A percentile compares a stretch with the other conserved stretches of the same genome.
Conservation (phyloP, 2,113 vertebrate genomes). For the Epinephelus cyanopodus region DNA sequence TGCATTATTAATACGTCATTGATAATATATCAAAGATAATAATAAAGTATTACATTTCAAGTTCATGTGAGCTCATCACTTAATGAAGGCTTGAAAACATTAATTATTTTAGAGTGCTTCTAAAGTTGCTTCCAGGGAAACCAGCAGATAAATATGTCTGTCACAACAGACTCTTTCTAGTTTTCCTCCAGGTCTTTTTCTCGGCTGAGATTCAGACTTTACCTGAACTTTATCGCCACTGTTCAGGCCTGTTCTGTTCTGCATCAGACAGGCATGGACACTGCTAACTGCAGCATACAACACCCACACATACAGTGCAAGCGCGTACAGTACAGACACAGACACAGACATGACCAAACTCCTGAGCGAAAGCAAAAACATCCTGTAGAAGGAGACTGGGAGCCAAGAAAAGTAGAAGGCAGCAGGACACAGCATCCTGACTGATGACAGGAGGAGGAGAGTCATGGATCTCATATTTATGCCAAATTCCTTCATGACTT, state of each 20-base stretch:
- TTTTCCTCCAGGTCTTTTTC: slow-evolving; percentile 5
- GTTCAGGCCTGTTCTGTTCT: slow-evolving; percentile 41
- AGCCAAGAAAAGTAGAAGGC: slow-evolving; percentile 35
- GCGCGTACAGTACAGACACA: not conserved
- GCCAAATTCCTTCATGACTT: not conserved
- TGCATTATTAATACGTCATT: not conserved
- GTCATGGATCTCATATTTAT: slow-evolving; percentile 33
- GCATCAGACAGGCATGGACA: slow-evolving; percentile 16
- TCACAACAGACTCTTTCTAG: not conserved
- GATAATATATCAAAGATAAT: not conserved
- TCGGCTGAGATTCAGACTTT: not conserved
- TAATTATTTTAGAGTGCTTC: slow-evolving; percentile 12
- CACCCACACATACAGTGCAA: not conserved
- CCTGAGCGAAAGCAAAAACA: slow-evolving; percentile 52
- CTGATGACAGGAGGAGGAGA: slow-evolving; percentile 15
- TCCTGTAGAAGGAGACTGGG: slow-evolving; percentile 18
- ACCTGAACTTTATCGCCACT: not conserved
- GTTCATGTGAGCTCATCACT: not conserved
- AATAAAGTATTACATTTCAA: not conserved
- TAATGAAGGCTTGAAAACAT: not conserved
- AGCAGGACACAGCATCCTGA: slow-evolving; percentile 31
- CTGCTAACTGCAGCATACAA: not conserved
- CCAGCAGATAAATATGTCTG: not conserved
- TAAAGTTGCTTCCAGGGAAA: slow-evolving; percentile 7
- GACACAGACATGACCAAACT: slow-evolving; percentile 9